Evolutionary conservation across 1,140 invertebrate species (phyloP), one percentile per base, ranked within the genome.

Genomic region (Drosophila lini): DNA sequence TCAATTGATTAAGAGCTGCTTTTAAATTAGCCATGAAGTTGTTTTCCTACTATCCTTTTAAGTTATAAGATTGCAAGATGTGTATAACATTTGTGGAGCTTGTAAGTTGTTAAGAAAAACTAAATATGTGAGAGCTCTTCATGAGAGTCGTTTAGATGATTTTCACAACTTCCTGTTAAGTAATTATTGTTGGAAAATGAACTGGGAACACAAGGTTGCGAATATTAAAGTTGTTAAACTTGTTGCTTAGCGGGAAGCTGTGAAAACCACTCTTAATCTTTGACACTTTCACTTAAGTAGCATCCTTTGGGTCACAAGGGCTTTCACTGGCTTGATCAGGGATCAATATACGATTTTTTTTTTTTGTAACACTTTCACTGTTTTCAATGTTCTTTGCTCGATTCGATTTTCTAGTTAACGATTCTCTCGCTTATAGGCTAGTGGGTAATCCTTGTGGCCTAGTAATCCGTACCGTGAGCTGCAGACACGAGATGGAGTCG

Each of bases 401-500:
- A 16, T 34, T 64, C 25, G 31, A 11, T 56, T 63, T 57, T 63
- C n/a, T 36, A 15, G 11, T 45, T 47, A 25, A 25, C 19, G 42
- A 45, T 31, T 56, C 74, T 52, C 44, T 42, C 34, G 25, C 48
- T 52, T 52, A 52, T 56, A n/a, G 44, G 59, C 63, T 38, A 59
- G 56, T 77, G 44, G 47, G 76, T 83, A 78, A 86, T 91, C 78
- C 81, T 90, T 85, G 50, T 22, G 41, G 65, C 50, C 63, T 77
- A 67, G 55, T 73, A 92, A 91, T 92, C 85, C 93, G 91, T 91
- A 93, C 93, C 84, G 94, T 93, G 75, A 94, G 93, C 89, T 95
- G 95, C 52, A 95, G 90, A 91, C 95, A 95, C 56, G 94, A 94
- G 60, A 95, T 95, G 61, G 95, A 95, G 92, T 95, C 95, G 79